phyloP scores from a whole-genome alignment of 2,113 vertebrate genomes.

The Chrysemys picta region DNA sequence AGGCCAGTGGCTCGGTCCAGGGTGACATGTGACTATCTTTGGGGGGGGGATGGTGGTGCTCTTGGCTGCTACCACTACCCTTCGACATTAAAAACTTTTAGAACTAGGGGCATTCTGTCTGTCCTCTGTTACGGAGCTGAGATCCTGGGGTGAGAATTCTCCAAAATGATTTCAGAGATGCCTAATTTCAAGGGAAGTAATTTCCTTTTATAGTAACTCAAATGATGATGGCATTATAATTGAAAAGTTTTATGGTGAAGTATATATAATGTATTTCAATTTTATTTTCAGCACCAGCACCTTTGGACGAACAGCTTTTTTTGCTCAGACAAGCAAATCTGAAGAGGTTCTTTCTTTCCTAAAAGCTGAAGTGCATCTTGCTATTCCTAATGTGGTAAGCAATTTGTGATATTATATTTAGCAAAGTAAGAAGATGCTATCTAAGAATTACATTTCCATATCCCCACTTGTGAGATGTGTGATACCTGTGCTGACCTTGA shows the following conservation, averaged over 20 bases:
- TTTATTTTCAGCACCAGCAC: conserved; percentile 66
- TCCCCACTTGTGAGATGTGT: background rate
- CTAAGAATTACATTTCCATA: background rate
- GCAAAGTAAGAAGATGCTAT: background rate
- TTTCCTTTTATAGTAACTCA: background rate
- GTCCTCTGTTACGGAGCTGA: background rate
- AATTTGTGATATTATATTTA: background rate
- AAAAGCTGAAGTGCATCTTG: conserved; percentile 83
- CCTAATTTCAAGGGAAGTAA: background rate
- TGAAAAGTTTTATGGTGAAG: background rate
- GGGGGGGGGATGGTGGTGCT: background rate
- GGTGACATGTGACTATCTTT: background rate
- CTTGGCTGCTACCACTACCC: background rate
- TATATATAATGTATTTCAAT: conserved; percentile 21
- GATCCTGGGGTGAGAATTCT: background rate
- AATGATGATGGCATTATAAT: background rate
- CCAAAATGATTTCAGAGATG: background rate
- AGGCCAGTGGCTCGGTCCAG: background rate
- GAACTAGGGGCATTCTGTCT: background rate
- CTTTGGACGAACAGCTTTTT: conserved; percentile 47
- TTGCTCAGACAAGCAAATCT: conserved; percentile 25
- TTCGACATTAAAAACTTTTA: background rate
- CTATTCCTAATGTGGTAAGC: conserved; percentile 83
- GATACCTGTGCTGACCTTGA: accelerated
- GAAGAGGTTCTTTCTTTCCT: conserved; percentile 76